Evolutionary conservation across 2,797 vertebrate genomes (phyloP).

Genomic region (Natrix natrix): DNA sequence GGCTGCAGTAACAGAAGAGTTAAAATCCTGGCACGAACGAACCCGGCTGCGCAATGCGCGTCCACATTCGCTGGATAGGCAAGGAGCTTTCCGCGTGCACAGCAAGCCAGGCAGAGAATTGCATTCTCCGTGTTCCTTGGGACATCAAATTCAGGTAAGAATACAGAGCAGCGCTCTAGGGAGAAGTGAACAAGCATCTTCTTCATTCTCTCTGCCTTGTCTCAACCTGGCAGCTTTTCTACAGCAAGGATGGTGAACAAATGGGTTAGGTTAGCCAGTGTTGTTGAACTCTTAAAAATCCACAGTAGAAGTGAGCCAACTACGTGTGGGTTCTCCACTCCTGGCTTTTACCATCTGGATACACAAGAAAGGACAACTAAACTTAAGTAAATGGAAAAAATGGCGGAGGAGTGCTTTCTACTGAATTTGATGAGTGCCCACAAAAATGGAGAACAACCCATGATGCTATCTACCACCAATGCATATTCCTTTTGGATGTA

Average conservation of each 20-base stretch:
- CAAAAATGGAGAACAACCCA: background rate
- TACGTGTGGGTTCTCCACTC: background rate
- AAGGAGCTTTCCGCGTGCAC: conserved; percentile 76
- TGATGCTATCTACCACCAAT: background rate
- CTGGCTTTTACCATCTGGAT: background rate
- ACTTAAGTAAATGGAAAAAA: background rate
- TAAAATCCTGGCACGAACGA: conserved; percentile 86
- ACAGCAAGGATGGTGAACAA: background rate
- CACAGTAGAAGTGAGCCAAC: background rate
- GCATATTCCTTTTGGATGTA: background rate
- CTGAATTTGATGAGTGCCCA: background rate
- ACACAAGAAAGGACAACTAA: background rate
- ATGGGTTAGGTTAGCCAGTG: background rate
- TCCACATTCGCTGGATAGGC: conserved; percentile 82
- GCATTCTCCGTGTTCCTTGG: conserved; percentile 26
- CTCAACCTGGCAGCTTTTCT: background rate
- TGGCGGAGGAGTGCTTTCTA: background rate
- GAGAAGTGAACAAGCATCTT: background rate
- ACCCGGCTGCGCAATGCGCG: conserved; percentile 74
- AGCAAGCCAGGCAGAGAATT: conserved; percentile 65
- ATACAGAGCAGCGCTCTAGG: background rate
- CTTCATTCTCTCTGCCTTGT: background rate
- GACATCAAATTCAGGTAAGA: conserved; percentile 52
- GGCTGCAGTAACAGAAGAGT: conserved; percentile 80
- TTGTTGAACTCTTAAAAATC: background rate